Percentiles rank a stretch among this genome's conserved stretches.
Evolutionary conservation across 2,113 vertebrate species (phyloP).

Genomic region (Columbina picui): DNA sequence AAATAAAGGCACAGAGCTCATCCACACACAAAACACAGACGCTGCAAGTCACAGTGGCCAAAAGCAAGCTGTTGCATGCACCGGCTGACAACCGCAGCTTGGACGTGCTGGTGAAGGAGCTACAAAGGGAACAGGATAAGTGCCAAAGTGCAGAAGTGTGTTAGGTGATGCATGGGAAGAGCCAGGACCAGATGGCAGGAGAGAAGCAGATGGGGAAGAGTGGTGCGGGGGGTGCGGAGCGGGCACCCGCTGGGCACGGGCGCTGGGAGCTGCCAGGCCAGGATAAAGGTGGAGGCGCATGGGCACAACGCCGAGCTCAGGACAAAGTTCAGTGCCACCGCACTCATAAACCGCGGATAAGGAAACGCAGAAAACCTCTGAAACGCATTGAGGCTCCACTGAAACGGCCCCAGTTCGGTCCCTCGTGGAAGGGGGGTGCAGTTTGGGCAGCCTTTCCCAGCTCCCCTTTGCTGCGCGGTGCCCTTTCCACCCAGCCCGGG

Average conservation of each 20-base stretch:
- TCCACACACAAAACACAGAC: accelerated
- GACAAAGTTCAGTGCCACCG: not conserved
- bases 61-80: not conserved
- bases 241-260: not conserved
- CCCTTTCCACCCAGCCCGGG: not conserved
- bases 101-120: not conserved
- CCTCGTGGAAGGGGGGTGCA: not conserved
- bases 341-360: not conserved
- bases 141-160: not conserved
- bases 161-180: not conserved
- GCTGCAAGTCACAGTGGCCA: not conserved
- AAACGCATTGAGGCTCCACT: not conserved
- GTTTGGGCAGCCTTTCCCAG: not conserved
- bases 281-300: not conserved
- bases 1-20: not conserved
- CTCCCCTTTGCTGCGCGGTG: not conserved
- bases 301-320: not conserved
- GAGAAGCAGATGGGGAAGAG: not conserved
- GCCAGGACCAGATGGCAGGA: not conserved
- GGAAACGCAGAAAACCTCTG: not conserved
- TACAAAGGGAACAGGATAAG: not conserved
- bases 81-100: not conserved
- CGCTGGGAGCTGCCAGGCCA: not conserved
- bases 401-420: accelerated
- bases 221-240: accelerated